A percentile compares a stretch with the other conserved stretches of the same genome.
phyloP scores from a whole-genome alignment of 2,888 invertebrate genomes.

The Dusona sp. region DNA sequence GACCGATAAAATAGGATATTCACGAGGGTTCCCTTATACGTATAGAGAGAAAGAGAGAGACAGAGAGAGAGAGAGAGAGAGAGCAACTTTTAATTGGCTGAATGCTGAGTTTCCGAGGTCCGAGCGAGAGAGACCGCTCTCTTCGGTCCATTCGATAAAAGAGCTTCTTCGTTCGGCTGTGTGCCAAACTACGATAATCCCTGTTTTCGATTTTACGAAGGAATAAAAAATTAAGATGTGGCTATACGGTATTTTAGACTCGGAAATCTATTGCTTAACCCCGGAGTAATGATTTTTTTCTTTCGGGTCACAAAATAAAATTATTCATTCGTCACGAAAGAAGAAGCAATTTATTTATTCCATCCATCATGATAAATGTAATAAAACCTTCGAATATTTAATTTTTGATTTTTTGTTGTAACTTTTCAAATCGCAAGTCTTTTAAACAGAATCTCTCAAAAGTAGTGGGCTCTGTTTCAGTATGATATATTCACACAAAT shows the following conservation, averaged over 20 bases:
- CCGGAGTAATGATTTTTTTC: background rate
- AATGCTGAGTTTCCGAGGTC: conserved; percentile 56
- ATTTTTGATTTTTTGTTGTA: background rate
- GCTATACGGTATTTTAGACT: background rate
- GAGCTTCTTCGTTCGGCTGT: conserved; percentile 28
- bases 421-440: background rate
- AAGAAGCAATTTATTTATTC: background rate
- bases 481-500: background rate
- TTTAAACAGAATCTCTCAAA: background rate
- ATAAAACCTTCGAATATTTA: background rate
- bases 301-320: background rate
- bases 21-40: conserved; percentile 40
- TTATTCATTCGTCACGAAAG: background rate
- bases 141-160: conserved; percentile 29
- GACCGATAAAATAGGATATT: conserved; percentile 73
- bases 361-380: background rate
- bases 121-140: conserved; percentile 17
- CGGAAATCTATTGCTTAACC: background rate
- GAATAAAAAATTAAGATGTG: background rate
- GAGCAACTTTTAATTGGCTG: conserved; percentile 68
- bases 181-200: conserved; percentile 21
- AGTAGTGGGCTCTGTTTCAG: background rate
- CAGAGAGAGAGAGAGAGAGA: conserved; percentile 31
- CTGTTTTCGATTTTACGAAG: conserved; percentile 32
- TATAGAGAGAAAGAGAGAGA: conserved; percentile 33